Percentiles rank a stretch among this genome's conserved stretches.
These are phyloP conservation scores for Lytechinus variegatus DNA, from an alignment of 35 echinoderm and acorn worm genomes.

Conservation along the genomic window DNA sequence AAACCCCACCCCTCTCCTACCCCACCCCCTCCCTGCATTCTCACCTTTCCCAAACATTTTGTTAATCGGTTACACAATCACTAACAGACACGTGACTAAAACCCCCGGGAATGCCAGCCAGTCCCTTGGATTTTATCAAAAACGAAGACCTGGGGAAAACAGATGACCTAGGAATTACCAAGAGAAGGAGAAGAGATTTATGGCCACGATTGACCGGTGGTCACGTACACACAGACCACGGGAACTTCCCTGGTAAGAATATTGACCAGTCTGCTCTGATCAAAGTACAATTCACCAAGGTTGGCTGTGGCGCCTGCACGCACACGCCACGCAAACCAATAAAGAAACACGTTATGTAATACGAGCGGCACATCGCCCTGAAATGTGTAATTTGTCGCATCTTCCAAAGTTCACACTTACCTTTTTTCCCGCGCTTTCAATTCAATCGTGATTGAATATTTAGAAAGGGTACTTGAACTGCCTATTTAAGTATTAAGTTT, in stretches of 20 bases:
- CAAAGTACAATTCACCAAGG: neutral
- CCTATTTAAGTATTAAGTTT: neutral
- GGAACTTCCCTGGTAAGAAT: too few species aligned
- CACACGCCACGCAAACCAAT: neutral
- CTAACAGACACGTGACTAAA: neutral
- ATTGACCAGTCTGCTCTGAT: neutral
- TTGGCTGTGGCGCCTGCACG: neutral
- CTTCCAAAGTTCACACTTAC: neutral
- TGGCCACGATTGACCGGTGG: constrained; percentile 15
- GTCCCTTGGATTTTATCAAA: neutral
- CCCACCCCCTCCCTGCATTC: neutral
- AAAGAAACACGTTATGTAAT: neutral
- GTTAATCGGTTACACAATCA: neutral
- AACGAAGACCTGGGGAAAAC: neutral
- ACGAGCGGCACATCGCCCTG: neutral
- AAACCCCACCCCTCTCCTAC: neutral
- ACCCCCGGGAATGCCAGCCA: neutral
- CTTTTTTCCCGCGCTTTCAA: neutral
- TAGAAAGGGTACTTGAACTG: neutral
- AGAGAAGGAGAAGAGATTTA: neutral
- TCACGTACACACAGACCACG: neutral
- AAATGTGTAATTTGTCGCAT: neutral
- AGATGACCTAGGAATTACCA: neutral
- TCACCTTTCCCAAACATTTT: neutral
- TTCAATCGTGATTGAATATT: neutral